These are phyloP conservation scores for Mormyrus lacerda DNA, from an alignment of 2,113 vertebrate species.

Conservation along the genomic window DNA sequence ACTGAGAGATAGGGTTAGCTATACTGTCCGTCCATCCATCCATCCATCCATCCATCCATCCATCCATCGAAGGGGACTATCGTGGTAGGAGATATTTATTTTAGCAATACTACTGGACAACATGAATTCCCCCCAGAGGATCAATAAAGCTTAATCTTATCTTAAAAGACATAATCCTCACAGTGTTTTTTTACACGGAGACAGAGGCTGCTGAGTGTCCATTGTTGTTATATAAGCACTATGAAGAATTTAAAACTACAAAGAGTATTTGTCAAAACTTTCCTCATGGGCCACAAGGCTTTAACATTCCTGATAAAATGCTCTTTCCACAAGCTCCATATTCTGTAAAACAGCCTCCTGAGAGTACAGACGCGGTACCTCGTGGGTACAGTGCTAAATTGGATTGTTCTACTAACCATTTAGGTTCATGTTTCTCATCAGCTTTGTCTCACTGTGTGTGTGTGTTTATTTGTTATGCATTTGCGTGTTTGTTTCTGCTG, in stretches of 20 bases:
- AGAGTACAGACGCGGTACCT: not conserved
- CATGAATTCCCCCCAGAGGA: not conserved
- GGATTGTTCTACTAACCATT: not conserved
- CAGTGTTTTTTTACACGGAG: not conserved
- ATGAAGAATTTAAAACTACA: conserved; percentile 1
- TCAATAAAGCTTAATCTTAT: not conserved
- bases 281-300: not conserved
- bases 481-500: not conserved
- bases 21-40: too few species aligned
- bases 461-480: not conserved
- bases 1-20: not conserved
- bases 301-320: conserved; percentile 7
- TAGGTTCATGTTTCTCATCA: not conserved
- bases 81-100: not conserved
- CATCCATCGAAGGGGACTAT: not conserved
- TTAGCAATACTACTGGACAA: not conserved
- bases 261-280: not conserved
- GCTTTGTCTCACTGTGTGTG: not conserved
- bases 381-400: not conserved
- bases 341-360: not conserved
- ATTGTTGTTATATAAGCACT: not conserved
- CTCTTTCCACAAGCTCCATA: not conserved
- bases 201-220: not conserved
- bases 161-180: not conserved
- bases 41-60: not conserved